These are phyloP conservation scores for Griposia aprilina DNA, from an alignment of 2,888 invertebrate species.

Conservation along the genomic window DNA sequence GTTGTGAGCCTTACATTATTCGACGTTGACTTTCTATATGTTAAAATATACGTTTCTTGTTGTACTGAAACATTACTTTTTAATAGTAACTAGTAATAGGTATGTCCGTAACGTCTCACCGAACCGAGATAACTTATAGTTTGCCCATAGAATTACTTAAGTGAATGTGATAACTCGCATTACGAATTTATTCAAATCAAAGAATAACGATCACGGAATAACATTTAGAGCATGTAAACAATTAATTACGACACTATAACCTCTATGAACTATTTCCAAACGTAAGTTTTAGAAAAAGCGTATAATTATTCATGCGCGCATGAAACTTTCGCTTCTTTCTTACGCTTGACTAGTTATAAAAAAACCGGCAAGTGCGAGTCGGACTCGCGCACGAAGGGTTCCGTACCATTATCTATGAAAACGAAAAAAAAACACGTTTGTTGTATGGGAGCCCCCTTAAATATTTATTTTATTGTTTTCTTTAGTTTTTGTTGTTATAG, in stretches of 20 bases:
- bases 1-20: slow-evolving; percentile 25
- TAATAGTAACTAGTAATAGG: background rate
- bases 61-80: slow-evolving; percentile 2
- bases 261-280: slow-evolving; percentile 69
- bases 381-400: no score
- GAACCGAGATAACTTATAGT: background rate
- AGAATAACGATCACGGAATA: slow-evolving; percentile 65
- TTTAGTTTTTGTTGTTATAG: no score
- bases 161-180: slow-evolving; percentile 19
- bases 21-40: slow-evolving; percentile 49
- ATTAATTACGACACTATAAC: slow-evolving; percentile 67
- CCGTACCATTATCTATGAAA: no score
- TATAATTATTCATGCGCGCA: slow-evolving; percentile 73
- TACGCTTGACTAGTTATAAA: slow-evolving; percentile 74
- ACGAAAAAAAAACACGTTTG: no score
- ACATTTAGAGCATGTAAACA: slow-evolving; percentile 63
- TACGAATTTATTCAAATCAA: slow-evolving; percentile 67
- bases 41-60: slow-evolving; percentile 20
- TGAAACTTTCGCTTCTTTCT: slow-evolving; percentile 82
- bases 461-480: no score
- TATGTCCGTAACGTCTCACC: background rate
- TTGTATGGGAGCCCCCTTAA: no score
- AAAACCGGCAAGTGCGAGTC: no score
- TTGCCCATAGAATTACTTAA: slow-evolving; percentile 11
- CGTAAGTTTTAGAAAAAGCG: slow-evolving; percentile 75